Conservation (phyloP, 2,888 invertebrate genomes). For the Philereme transversata region DNA sequence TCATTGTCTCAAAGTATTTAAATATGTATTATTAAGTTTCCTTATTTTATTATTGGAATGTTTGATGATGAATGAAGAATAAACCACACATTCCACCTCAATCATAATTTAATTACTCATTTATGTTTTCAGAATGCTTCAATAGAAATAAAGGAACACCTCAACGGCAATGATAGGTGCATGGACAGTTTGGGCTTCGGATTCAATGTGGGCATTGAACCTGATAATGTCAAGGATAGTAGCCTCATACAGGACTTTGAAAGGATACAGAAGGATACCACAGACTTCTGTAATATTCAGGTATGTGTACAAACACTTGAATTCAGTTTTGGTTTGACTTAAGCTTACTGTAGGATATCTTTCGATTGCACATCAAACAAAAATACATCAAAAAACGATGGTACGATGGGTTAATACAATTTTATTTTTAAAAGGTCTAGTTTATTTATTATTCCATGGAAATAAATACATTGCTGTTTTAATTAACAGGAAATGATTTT, state of each 20-base stretch:
- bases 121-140: constrained; percentile 69
- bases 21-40: no score
- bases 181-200: constrained; percentile 78
- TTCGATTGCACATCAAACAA: no score
- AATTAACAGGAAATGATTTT: constrained; percentile 23
- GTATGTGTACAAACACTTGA: constrained; percentile 39
- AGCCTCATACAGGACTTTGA: constrained; percentile 83
- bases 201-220: constrained; percentile 72
- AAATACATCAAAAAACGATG: no score
- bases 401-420: no score
- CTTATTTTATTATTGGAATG: no score
- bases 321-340: no score
- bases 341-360: no score
- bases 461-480: constrained; percentile 13
- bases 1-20: no score
- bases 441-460: neutral
- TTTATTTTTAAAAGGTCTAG: no score
- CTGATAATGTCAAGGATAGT: constrained; percentile 74
- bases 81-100: no score
- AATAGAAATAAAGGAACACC: constrained; percentile 64
- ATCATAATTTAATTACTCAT: neutral
- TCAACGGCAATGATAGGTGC: constrained; percentile 75
- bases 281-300: constrained; percentile 80
- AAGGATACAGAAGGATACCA: constrained; percentile 85
- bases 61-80: no score